These are phyloP conservation scores for Chamaea fasciata DNA, from an alignment of 2,113 vertebrate genomes.

Conservation along the genomic window DNA sequence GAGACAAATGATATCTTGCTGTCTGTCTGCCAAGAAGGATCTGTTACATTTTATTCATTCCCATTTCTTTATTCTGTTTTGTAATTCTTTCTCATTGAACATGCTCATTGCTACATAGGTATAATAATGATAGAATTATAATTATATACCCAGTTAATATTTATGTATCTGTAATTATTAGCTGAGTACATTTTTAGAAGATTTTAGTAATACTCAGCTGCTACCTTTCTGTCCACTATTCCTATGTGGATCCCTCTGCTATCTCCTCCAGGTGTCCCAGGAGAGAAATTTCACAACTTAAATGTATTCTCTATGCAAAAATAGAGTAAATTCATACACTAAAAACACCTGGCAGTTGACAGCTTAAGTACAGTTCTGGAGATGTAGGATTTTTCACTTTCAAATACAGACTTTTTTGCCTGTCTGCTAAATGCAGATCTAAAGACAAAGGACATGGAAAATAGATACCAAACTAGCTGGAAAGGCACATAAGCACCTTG, in stretches of 20 bases:
- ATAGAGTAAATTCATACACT: not conserved
- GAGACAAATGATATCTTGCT: not conserved
- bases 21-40: not conserved
- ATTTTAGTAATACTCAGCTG: not conserved
- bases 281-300: not conserved
- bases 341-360: not conserved
- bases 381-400: not conserved
- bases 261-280: not conserved
- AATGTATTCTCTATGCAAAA: not conserved
- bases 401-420: not conserved
- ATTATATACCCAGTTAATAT: not conserved
- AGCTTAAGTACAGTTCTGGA: not conserved
- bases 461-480: not conserved
- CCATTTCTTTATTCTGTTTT: not conserved
- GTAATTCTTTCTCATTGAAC: not conserved
- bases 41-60: not conserved
- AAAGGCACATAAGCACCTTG: not conserved
- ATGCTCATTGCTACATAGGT: not conserved
- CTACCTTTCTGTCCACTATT: not conserved
- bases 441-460: not conserved
- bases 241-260: not conserved
- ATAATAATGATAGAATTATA: not conserved
- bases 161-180: not conserved
- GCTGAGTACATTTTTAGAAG: not conserved
- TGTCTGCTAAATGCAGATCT: not conserved